Evolutionary conservation across 2,888 invertebrate genomes (phyloP), one percentile per base, ranked within the genome.

Genomic region (Epistrophe eligans): DNA sequence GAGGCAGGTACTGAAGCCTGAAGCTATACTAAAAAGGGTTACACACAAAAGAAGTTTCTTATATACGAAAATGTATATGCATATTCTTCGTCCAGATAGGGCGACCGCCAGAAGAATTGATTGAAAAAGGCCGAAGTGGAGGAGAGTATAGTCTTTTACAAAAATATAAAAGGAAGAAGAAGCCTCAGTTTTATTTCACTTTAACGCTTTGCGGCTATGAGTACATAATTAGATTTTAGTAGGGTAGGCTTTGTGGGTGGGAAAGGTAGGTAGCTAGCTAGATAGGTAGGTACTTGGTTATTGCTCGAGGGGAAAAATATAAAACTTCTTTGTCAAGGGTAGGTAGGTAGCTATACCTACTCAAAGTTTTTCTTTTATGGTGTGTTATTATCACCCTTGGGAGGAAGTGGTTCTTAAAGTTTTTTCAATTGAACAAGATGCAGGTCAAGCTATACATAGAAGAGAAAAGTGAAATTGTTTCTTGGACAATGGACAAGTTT

Each of bases 191-290:
- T 55, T 70, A 70, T 70, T 70, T 70, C 40, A 70, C 70, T 70
- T 70, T 55, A 70, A 70, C 70, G 70, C 70, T 70, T 70, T 70
- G 70, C 70, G 70, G 70, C 70, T 70, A 70, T 70, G 70, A 70
- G 70, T 70, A 70, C 70, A 70, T 70, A 70, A 70, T 70, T 70
- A 70, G 52, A 70, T 70, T 70, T 55, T 55, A 70, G 70, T 50
- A 67, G 28, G 19, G 38, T 45, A 67, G 50, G 19, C 35, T 35
- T 35, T 19, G n/a, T 64, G 45, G 19, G 28, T 11, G 7, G 19
- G 17, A 17, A 6, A 6, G n/a, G n/a, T n/a, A n/a, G 45, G n/a
- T 7, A n/a, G 48, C 0, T 50, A 17, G 48, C 17, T 17, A 19
- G 17, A 32, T 52, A 52, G 24, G 52, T 67, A 19, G 17, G 48